phyloP scores from a whole-genome alignment of 1,140 invertebrate genomes.

The Papilio polytes region DNA sequence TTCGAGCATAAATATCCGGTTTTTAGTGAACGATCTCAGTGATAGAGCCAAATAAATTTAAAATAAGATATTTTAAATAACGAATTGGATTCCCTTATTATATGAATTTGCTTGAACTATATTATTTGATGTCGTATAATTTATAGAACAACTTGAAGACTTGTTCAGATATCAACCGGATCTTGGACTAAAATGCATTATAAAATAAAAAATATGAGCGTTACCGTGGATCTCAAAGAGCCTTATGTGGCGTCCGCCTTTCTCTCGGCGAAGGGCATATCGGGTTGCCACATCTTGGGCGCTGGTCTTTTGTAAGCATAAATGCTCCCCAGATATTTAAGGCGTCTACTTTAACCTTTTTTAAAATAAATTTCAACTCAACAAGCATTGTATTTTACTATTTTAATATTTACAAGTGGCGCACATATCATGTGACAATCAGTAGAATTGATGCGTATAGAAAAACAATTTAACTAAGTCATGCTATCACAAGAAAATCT shows the following conservation, averaged over 20 bases:
- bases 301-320: slow-evolving; percentile 29
- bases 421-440: too few relatives aligned
- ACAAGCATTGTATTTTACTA: neutral
- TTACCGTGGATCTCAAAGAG: too few relatives aligned
- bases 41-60: neutral
- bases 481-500: too few relatives aligned
- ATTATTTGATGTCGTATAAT: neutral
- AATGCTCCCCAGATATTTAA: neutral
- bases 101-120: neutral
- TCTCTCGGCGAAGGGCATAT: slow-evolving; percentile 41
- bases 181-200: slow-evolving; percentile 10
- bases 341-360: neutral
- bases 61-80: neutral
- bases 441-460: too few relatives aligned
- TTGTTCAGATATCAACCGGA: neutral
- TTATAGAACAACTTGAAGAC: neutral
- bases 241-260: slow-evolving; percentile 32
- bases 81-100: neutral
- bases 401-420: neutral
- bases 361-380: neutral
- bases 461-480: too few relatives aligned
- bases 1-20: neutral
- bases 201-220: neutral
- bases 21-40: neutral
- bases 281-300: slow-evolving; percentile 31